phyloP scores from a whole-genome alignment of 2,113 vertebrate species.

The Cathartes aura region DNA sequence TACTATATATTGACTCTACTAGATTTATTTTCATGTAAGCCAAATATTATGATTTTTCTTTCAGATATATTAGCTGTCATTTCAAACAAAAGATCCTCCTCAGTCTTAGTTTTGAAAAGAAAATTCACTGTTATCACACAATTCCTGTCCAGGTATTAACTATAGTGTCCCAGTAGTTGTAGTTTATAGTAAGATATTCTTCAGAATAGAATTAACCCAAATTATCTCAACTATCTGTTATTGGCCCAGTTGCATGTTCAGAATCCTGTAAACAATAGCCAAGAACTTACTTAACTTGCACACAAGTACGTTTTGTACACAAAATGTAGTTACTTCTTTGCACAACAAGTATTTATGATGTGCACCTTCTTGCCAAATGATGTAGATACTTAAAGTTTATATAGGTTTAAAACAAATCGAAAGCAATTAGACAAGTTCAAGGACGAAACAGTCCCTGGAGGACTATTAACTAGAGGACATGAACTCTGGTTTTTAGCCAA shows the following conservation, averaged over 20 bases:
- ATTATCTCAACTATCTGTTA: background rate
- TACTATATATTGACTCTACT: background rate
- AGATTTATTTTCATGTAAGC: background rate
- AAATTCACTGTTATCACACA: background rate
- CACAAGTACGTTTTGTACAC: background rate
- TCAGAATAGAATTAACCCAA: background rate
- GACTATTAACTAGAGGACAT: background rate
- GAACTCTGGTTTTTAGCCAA: background rate
- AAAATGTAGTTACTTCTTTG: background rate
- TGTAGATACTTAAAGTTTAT: background rate
- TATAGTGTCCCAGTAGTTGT: background rate
- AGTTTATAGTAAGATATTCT: background rate
- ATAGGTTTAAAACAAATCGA: background rate
- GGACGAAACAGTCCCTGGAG: background rate
- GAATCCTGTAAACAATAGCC: background rate
- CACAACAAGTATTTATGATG: background rate
- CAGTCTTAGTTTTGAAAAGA: background rate
- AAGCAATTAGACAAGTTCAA: background rate
- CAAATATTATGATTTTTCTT: background rate
- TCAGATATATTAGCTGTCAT: background rate
- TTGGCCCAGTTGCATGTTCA: background rate
- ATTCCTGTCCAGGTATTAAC: background rate
- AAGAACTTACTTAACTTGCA: background rate
- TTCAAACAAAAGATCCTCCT: background rate
- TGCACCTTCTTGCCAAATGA: background rate